Evolutionary conservation across 2,888 invertebrate genomes (phyloP).

Genomic region (Amiota minor): DNA sequence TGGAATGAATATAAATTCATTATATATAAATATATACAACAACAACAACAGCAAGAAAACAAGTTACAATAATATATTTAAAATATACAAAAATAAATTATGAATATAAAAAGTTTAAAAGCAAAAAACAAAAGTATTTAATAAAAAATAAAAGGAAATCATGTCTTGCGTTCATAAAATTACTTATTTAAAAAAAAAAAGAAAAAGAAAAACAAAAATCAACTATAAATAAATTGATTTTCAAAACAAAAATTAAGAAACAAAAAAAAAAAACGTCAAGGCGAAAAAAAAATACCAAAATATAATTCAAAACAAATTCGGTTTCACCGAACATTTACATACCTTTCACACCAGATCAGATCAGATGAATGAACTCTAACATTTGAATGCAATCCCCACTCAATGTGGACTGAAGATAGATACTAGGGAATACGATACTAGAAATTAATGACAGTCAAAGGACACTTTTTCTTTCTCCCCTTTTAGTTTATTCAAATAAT

Average conservation of each 20-base stretch:
- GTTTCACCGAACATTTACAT: too few species aligned
- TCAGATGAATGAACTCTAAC: too few species aligned
- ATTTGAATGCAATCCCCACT: too few species aligned
- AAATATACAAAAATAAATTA: constrained; percentile 47
- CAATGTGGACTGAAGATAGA: too few species aligned
- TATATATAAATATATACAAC: constrained; percentile 45
- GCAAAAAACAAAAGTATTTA: constrained; percentile 23
- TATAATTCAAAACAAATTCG: too few species aligned
- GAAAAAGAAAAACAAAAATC: constrained; percentile 1
- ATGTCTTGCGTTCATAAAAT: constrained; percentile 21
- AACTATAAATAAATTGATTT: too few species aligned
- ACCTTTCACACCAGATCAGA: too few species aligned
- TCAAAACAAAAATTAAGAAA: neutral
- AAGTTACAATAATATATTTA: constrained; percentile 44
- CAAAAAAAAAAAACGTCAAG: neutral
- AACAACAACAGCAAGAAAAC: constrained; percentile 36
- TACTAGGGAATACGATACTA: too few species aligned
- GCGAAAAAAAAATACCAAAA: too few species aligned
- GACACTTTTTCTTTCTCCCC: too few species aligned
- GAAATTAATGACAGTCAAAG: too few species aligned
- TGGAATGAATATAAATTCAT: constrained; percentile 57
- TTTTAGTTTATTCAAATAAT: too few species aligned
- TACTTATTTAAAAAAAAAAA: constrained; percentile 21
- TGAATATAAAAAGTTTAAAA: constrained; percentile 53
- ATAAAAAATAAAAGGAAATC: constrained; percentile 18